Percentiles rank a stretch among this genome's conserved stretches.
Evolutionary conservation across 92 coral and sea anemone genomes (phyloP).

Genomic region (Phenganax stokvisi): DNA sequence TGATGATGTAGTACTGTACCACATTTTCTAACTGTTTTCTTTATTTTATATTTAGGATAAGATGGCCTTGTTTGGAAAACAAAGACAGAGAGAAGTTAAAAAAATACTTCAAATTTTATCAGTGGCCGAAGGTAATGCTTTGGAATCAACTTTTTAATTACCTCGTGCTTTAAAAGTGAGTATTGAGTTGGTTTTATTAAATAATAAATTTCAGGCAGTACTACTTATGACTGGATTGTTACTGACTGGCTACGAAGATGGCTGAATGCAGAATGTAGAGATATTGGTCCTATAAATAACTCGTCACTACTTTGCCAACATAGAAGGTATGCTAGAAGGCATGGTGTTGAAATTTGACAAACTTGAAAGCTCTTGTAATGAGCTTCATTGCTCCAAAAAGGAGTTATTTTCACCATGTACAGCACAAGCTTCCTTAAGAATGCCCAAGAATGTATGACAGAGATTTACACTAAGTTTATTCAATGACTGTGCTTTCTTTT

Average conservation of each 20-base stretch:
- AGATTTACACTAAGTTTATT: too few relatives aligned
- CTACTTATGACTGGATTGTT: constrained; percentile 73
- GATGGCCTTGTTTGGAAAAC: constrained; percentile 61
- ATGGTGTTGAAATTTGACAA: neutral
- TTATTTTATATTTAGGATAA: constrained; percentile 46
- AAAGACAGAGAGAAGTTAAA: constrained; percentile 64
- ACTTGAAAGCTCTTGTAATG: too few relatives aligned
- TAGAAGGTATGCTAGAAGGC: constrained; percentile 60
- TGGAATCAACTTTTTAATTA: neutral
- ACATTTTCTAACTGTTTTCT: neutral
- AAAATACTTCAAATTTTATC: constrained; percentile 64
- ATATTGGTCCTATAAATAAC: constrained; percentile 69
- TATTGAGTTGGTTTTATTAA: neutral
- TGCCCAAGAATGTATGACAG: too few relatives aligned
- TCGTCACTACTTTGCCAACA: constrained; percentile 75
- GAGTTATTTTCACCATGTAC: too few relatives aligned
- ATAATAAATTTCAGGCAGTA: constrained; percentile 11
- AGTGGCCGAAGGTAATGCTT: constrained; percentile 51
- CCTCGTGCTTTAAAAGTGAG: neutral
- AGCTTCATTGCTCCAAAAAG: too few relatives aligned
- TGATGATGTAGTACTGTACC: neutral
- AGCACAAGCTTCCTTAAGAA: too few relatives aligned
- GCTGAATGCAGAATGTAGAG: constrained; percentile 64
- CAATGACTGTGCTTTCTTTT: neutral
- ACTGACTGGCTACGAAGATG: constrained; percentile 79